These are phyloP conservation scores for Rapana venosa DNA, from an alignment of 2,888 invertebrate species.

Conservation along the genomic window DNA sequence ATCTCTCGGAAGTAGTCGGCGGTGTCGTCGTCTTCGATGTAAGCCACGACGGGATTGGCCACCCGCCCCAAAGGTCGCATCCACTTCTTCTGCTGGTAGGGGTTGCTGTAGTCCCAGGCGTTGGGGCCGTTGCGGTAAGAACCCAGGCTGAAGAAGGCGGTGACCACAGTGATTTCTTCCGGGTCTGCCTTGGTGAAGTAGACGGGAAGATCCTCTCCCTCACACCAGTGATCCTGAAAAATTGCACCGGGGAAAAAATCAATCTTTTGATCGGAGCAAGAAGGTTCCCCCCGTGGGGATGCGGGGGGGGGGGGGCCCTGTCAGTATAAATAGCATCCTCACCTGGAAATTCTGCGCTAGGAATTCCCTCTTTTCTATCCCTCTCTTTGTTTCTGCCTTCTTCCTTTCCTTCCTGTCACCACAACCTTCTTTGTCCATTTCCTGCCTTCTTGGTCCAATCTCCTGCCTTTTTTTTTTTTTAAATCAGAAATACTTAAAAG, in stretches of 20 bases:
- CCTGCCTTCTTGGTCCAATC: no score
- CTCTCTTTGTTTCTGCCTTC: no score
- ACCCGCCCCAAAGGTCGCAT: slow-evolving; percentile 51
- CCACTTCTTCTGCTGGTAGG: slow-evolving; percentile 52
- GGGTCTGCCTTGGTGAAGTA: slow-evolving; percentile 50
- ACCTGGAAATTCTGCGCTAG: no score
- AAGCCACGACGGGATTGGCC: slow-evolving; percentile 55
- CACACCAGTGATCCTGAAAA: slow-evolving; percentile 54
- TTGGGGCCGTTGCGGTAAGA: slow-evolving; percentile 53
- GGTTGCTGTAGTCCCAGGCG: slow-evolving; percentile 47
- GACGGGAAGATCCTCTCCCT: slow-evolving; percentile 48
- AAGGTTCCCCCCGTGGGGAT: no score
- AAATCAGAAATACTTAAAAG: no score
- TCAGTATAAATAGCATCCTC: no score
- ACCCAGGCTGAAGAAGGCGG: slow-evolving; percentile 54
- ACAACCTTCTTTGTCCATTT: no score
- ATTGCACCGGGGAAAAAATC: neutral
- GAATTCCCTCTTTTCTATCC: no score
- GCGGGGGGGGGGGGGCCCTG: no score
- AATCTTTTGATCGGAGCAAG: no score
- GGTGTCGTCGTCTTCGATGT: slow-evolving; percentile 52
- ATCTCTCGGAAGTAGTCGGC: slow-evolving; percentile 50
- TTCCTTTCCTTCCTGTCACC: no score
- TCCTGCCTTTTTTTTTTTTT: no score
- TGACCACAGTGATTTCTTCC: slow-evolving; percentile 58